These are phyloP conservation scores for Calliphora vicina DNA, from an alignment of 1,140 invertebrate species.

Conservation along the genomic window DNA sequence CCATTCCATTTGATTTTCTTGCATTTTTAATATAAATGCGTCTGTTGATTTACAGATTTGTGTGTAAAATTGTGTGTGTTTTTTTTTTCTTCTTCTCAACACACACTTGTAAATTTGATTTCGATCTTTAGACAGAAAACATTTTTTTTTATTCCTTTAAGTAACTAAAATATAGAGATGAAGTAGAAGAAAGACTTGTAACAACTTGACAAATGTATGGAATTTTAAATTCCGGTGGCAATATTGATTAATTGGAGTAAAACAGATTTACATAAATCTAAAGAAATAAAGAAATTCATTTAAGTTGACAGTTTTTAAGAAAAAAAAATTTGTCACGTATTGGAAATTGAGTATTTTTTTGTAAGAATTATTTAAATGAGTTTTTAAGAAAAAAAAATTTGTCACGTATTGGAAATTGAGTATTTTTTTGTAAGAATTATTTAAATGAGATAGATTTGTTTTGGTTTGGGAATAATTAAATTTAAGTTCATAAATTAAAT, in stretches of 20 bases:
- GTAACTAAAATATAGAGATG: too few relatives aligned
- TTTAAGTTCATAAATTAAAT: too few relatives aligned
- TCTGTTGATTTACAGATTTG: slow-evolving; percentile 16
- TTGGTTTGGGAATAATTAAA: too few relatives aligned
- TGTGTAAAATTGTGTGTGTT: neutral
- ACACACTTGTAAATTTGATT: neutral
- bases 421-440: too few relatives aligned
- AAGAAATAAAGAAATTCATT: neutral
- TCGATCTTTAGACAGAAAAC: neutral
- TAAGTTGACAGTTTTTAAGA: neutral
- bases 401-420: neutral
- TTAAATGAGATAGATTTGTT: too few relatives aligned
- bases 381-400: neutral
- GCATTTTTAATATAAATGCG: neutral
- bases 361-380: neutral
- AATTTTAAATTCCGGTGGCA: slow-evolving; percentile 9
- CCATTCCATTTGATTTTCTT: neutral
- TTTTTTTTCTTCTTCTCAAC: neutral
- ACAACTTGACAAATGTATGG: neutral
- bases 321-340: neutral
- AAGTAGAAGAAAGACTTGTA: neutral
- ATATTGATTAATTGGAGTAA: slow-evolving; percentile 5
- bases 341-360: too few relatives aligned
- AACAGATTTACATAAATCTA: neutral
- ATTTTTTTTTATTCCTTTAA: too few relatives aligned